Conservation (phyloP, 2,888 invertebrate species). For the Amphipyra berbera region DNA sequence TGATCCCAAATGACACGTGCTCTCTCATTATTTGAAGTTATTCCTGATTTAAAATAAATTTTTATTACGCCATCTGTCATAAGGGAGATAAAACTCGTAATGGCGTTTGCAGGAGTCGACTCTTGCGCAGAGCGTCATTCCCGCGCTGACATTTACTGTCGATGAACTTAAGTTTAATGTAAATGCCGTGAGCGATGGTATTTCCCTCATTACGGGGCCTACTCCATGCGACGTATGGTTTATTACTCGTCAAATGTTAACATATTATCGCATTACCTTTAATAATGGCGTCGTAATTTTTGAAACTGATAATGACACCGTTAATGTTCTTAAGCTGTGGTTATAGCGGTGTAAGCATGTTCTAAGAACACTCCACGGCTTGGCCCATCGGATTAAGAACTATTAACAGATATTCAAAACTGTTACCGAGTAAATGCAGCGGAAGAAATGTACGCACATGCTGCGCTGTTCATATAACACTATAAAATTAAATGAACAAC, state of each 20-base stretch:
- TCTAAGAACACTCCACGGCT: constrained; percentile 19
- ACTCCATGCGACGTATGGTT: constrained; percentile 66
- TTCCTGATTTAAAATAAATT: constrained; percentile 87
- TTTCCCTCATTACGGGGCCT: constrained; percentile 80
- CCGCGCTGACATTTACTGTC: constrained; percentile 83
- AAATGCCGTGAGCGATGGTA: constrained; percentile 73
- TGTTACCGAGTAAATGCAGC: not conserved
- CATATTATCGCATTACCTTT: constrained; percentile 65
- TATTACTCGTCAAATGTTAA: constrained; percentile 81
- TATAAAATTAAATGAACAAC: not conserved
- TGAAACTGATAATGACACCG: constrained; percentile 49
- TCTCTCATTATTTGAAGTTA: constrained; percentile 85
- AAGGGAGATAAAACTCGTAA: constrained; percentile 82
- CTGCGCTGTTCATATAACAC: not conserved
- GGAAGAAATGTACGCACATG: constrained; percentile 5
- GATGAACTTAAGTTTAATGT: constrained; percentile 79
- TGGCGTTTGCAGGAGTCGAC: constrained; percentile 78
- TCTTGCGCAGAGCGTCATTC: constrained; percentile 72
- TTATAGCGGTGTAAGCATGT: constrained; percentile 33
- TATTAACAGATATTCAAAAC: constrained; percentile 15
- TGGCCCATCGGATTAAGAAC: constrained; percentile 42
- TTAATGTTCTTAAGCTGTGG: constrained; percentile 27
- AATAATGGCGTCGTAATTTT: constrained; percentile 64
- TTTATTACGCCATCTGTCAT: constrained; percentile 88
- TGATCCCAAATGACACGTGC: constrained; percentile 82